Evolutionary conservation across 2,888 invertebrate species (phyloP), one percentile per base, ranked within the genome.

Genomic region (Rosalia funebris): DNA sequence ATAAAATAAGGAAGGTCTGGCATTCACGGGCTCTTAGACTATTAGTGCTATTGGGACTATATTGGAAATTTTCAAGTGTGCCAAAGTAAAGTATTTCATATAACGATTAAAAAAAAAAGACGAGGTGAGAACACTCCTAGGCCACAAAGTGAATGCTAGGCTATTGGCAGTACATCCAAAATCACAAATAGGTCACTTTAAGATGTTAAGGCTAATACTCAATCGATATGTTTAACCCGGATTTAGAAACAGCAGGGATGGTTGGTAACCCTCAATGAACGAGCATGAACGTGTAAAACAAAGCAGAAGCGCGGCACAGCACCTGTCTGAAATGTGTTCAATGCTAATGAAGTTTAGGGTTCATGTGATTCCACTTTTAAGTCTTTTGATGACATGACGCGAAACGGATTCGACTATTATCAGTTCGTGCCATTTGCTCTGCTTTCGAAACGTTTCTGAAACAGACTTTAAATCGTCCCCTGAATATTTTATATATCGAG

Each of bases 271-370:
- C 31, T 56, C 46, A 56, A 39, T 46, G 42, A 44, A 25, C 17
- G 16, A 12, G 20, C 14, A 39, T 15, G 42, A 42, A 42, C 36
- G 50, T 34, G 50, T 44, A 41, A 45, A 52, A 58, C 57, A 58
- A 58, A 45, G 45, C 45, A 42, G 45, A 45, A 45, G 57, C 42
- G 57, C 32, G 44, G 50, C 16, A 45, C 2, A 34, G 52, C 57
- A 58, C 57, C 58, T 60, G 59, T 60, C 47, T 32, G 31, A 39
- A 20, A 45, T 45, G 53, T 47, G 55, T 45, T 42, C 60, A 52
- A 55, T 50, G 55, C 56, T 60, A 60, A 56, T 56, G 55, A 60
- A 56, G 45, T 55, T 56, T 41, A 41, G 59, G 50, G 32, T 42
- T 42, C 53, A 42, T 15, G 41, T 31, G 53, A 53, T 19, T 53